Evolutionary conservation across 2,888 invertebrate species (phyloP), one percentile per base, ranked within the genome.

Genomic region (Caenorhabditis parvicauda): DNA sequence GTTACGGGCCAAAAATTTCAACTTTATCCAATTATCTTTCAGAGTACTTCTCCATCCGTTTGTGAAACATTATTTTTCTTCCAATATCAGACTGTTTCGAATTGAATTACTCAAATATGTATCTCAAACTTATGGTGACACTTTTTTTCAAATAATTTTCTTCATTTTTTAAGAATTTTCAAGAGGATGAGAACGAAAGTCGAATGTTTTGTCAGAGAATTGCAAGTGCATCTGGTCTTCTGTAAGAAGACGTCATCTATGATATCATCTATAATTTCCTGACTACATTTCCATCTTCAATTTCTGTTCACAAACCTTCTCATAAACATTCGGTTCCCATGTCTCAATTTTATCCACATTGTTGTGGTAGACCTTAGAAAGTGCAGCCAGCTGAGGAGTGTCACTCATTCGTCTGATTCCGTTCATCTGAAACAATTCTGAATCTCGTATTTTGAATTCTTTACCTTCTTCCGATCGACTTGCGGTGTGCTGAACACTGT

Each of bases 251-350:
- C 35, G 35, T 9, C 35, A 14, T 32, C n/a, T 32, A 32, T 32
- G n/a, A 32, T 32, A 12, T 9, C 9, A 12, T 12, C 9, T 32
- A 12, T 32, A 12, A 12, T n/a, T n/a, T 32, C 9, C 9, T 32
- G 35, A 32, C 9, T 12, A 32, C 9, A 32, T n/a, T n/a, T n/a
- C n/a, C n/a, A 32, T 12, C 35, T 41, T 41, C 19, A 1, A 41
- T n/a, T n/a, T n/a, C 14, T n/a, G 14, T 19, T n/a, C 14, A 25
- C 50, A 45, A 12, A 56, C 62, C 51, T 76, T 76, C 43, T 77
- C 77, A 17, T 59, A 55, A 3, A 72, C 62, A 48, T 72, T 66
- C 19, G 76, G 72, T 55, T 77, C 74, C 77, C 77, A 77, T 12
- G 59, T 59, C 35, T 69, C 69, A 42, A 76, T 70, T 22, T 73